Percentiles rank a stretch among this genome's conserved stretches.
phyloP scores from a whole-genome alignment of 1,140 invertebrate genomes.

The Hydropsyche tenuis region DNA sequence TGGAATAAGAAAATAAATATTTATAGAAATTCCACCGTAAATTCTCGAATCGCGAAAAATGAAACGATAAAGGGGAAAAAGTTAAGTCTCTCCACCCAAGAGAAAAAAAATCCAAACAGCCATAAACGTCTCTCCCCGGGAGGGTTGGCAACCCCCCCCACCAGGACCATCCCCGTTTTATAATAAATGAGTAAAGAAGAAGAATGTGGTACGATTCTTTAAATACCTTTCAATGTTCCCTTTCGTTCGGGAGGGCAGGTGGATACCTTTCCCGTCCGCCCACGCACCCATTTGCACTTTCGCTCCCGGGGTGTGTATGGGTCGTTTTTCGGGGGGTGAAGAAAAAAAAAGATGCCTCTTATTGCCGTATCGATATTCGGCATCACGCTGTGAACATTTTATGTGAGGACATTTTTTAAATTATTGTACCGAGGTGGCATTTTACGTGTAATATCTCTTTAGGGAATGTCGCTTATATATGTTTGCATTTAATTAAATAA shows the following conservation, averaged over 20 bases:
- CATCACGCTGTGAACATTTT: conserved; percentile 40
- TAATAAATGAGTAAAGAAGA: conserved; percentile 50
- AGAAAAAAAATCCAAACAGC: conserved; percentile 49
- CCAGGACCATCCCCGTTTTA: conserved; percentile 34
- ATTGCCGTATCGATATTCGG: conserved; percentile 46
- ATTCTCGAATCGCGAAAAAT: conserved; percentile 50
- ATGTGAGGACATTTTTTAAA: conserved; percentile 34
- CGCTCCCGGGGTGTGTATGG: conserved; percentile 5
- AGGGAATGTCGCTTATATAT: too few relatives aligned
- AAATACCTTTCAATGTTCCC: conserved; percentile 50
- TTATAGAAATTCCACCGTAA: conserved; percentile 49
- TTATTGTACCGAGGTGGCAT: conserved; percentile 1
- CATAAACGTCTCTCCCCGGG: conserved; percentile 43
- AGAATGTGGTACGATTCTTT: conserved; percentile 49
- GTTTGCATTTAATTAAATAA: too few relatives aligned
- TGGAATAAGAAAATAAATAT: conserved; percentile 44
- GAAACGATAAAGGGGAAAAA: conserved; percentile 51
- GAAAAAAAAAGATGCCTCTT: neutral
- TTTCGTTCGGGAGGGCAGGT: conserved; percentile 30
- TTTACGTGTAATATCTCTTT: too few relatives aligned
- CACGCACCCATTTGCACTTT: neutral
- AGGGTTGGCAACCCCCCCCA: conserved; percentile 10
- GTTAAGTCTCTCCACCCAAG: conserved; percentile 45
- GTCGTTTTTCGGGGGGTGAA: neutral
- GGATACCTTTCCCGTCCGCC: too few relatives aligned